A percentile compares a stretch with the other conserved stretches of the same genome.
phyloP scores from a whole-genome alignment of 2,888 invertebrate genomes.

The Aricia artaxerxes region DNA sequence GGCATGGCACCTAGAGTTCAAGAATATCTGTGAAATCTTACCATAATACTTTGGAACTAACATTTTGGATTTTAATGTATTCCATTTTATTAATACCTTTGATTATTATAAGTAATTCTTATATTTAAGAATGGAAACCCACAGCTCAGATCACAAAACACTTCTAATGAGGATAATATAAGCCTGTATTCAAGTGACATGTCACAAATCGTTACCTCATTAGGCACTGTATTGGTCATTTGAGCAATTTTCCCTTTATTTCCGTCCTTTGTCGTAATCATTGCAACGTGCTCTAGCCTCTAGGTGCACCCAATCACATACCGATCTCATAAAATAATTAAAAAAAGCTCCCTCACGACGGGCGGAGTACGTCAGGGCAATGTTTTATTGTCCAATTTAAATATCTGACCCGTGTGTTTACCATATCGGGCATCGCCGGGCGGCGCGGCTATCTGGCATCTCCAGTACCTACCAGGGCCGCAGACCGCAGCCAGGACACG shows the following conservation, averaged over 20 bases:
- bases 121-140: too few relatives aligned
- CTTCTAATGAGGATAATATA: too few relatives aligned
- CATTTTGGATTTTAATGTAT: too few relatives aligned
- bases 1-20: too few relatives aligned
- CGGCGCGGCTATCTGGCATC: slow-evolving; percentile 40
- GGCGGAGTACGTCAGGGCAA: slow-evolving; percentile 20
- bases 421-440: slow-evolving; percentile 67
- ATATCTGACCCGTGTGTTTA: slow-evolving; percentile 53
- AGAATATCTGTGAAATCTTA: too few relatives aligned
- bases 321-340: slow-evolving; percentile 31
- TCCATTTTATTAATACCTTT: too few relatives aligned
- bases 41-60: too few relatives aligned
- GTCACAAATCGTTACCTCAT: too few relatives aligned
- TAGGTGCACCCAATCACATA: slow-evolving; percentile 23
- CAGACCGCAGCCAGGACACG: slow-evolving; percentile 37
- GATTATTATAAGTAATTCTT: too few relatives aligned
- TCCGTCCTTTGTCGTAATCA: neutral
- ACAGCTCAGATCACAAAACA: too few relatives aligned
- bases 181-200: too few relatives aligned
- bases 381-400: slow-evolving; percentile 44
- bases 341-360: slow-evolving; percentile 22
- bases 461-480: slow-evolving; percentile 32
- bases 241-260: neutral
- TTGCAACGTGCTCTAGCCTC: neutral
- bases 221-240: neutral